Conservation (phyloP, 2,797 vertebrate species). For the Malurus splendens region DNA sequence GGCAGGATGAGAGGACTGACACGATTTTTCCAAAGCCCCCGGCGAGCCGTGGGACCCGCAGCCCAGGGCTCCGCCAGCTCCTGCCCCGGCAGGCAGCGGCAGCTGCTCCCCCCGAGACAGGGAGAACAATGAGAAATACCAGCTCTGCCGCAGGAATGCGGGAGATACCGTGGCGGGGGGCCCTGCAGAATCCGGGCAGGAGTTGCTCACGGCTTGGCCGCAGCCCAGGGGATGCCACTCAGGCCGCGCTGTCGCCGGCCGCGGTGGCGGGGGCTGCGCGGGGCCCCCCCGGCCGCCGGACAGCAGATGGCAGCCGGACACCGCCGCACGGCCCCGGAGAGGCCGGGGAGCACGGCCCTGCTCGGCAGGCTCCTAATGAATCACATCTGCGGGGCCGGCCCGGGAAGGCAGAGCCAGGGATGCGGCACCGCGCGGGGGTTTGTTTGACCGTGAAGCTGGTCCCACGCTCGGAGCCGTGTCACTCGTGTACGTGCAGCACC, state of each 20-base stretch:
- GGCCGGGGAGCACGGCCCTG: neutral
- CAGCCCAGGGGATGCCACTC: neutral
- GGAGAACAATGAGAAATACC: slow-evolving; percentile 52
- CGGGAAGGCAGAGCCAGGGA: neutral
- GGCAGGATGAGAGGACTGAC: neutral
- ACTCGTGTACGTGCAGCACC: neutral
- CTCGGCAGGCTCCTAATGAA: neutral
- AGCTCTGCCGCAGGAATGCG: slow-evolving; percentile 47
- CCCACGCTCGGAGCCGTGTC: neutral
- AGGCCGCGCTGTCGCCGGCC: neutral
- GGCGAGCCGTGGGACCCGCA: neutral
- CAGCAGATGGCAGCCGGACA: slow-evolving; percentile 53
- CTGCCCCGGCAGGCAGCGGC: slow-evolving; percentile 13
- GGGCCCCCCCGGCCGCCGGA: neutral
- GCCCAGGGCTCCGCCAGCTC: neutral
- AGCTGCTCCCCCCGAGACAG: slow-evolving; percentile 16
- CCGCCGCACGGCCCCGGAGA: neutral
- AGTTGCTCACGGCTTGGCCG: slow-evolving; percentile 3
- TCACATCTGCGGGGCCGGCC: neutral
- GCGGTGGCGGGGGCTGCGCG: neutral
- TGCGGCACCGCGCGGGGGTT: neutral
- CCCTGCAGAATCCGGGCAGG: neutral
- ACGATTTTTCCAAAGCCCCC: slow-evolving; percentile 43
- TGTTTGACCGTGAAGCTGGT: neutral
- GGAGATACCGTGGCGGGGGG: slow-evolving; percentile 35